Base-by-base conservation (phyloP, 2,888 invertebrate species). In the Diabrotica balteata region DNA sequence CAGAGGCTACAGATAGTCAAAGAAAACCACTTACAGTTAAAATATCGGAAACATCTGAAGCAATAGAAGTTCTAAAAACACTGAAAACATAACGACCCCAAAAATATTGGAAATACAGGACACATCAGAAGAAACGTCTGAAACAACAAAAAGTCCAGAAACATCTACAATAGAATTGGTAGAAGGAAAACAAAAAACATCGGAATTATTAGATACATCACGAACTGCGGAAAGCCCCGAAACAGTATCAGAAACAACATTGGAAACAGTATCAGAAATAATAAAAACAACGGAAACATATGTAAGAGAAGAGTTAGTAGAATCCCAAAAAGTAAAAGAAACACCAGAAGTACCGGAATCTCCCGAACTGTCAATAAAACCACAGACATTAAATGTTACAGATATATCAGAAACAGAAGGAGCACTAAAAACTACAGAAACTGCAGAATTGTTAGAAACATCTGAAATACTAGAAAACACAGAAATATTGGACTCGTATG, bases 341-440 rank as follows among this genome's bases (percentile, higher is more conserved):
- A 50, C n/a, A 7, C 5, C 55, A 50, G 54, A 59, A 45, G 3
- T 59, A 45, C 22, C 43, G 6, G 52, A 63, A 52, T n/a, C 6
- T 49, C 8, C 11, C 49, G 17, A 17, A 17, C 1, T 17, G 17
- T 17, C 17, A 17, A 17, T 51, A 10, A 11, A 43, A 32, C 55
- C 6, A 8, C 32, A 11, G 54, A 46, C 17, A 17, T 2, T 17
- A 17, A 17, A 17, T 46, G 32, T 5, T 7, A 54, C 22, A 8
- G 54, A 62, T 17, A 8, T 11, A 0, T 42, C 50, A n/a, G 7
- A 43, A 63, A 10, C 0, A 7, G 58, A 51, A 64, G 42, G n/a
- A 49, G 42, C 43, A 68, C 8, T 11, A 9, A 4, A 49, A 11
- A 49, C 9, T 8, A 9, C 9, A 9, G 7, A 17, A 17, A 17